Conservation (phyloP, 2,888 invertebrate species). For the Hypomecis punctinalis region DNA sequence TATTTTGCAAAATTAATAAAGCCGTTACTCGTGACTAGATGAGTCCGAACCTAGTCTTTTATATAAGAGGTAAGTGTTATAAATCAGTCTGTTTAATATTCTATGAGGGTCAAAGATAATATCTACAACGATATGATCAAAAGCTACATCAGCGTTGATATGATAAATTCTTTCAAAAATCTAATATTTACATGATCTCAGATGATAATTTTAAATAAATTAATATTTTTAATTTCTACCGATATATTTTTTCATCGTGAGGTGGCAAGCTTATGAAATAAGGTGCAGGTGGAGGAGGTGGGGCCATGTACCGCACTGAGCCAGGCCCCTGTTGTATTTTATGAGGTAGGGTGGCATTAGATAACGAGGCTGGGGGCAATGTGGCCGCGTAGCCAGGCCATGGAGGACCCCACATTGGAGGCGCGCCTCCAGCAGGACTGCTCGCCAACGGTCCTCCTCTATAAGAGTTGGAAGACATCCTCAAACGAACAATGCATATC, state of each 20-base stretch:
- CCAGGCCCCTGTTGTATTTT: constrained; percentile 85
- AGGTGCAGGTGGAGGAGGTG: constrained; percentile 86
- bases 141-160: constrained; percentile 41
- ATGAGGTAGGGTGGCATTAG: constrained; percentile 88
- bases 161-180: constrained; percentile 50
- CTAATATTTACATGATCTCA: constrained; percentile 59
- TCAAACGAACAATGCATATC: constrained; percentile 93
- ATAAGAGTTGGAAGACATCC: constrained; percentile 88
- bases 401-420: constrained; percentile 85
- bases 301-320: constrained; percentile 83
- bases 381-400: constrained; percentile 86
- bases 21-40: constrained; percentile 52
- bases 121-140: constrained; percentile 64
- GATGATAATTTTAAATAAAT: constrained; percentile 9
- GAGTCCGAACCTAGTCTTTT: constrained; percentile 48
- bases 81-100: constrained; percentile 29
- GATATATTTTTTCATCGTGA: constrained; percentile 87
- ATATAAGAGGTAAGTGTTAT: constrained; percentile 35
- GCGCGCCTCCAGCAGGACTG: constrained; percentile 85
- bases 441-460: constrained; percentile 88
- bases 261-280: constrained; percentile 87
- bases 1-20: constrained; percentile 27
- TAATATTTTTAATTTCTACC: constrained; percentile 62
- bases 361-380: constrained; percentile 85
- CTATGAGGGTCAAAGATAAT: constrained; percentile 44